These are phyloP conservation scores for Physella acuta DNA, from an alignment of 1,140 invertebrate genomes.

Conservation along the genomic window DNA sequence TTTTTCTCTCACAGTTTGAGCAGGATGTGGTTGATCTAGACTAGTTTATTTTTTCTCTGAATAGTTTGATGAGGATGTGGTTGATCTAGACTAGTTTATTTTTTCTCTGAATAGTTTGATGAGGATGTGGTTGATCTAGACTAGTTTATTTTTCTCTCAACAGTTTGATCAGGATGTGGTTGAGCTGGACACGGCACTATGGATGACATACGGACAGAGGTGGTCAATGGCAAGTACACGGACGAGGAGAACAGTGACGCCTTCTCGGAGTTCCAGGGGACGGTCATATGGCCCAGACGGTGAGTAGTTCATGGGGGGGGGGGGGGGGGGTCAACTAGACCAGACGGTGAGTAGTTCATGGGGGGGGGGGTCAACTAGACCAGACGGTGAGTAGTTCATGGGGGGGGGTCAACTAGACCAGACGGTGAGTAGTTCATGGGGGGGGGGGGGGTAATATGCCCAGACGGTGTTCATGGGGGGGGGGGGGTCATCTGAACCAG, in stretches of 20 bases:
- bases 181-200: background rate
- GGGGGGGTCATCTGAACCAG: too few species aligned
- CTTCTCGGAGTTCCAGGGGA: background rate
- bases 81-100: too few species aligned
- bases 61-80: background rate
- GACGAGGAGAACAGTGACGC: constrained; percentile 10
- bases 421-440: background rate
- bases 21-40: too few species aligned
- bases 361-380: background rate
- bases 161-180: background rate
- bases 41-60: background rate
- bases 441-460: too few species aligned
- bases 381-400: background rate
- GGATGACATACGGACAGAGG: constrained; percentile 15
- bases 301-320: background rate
- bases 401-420: background rate
- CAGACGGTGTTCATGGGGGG: too few species aligned
- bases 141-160: background rate
- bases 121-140: too few species aligned
- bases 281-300: constrained; percentile 4
- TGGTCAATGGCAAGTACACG: constrained; percentile 8
- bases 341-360: background rate
- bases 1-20: too few species aligned
- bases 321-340: background rate
- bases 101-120: too few species aligned